Evolutionary conservation across 2,113 vertebrate species (phyloP), one percentile per base, ranked within the genome.

Genomic region (Neofelis nebulosa): DNA sequence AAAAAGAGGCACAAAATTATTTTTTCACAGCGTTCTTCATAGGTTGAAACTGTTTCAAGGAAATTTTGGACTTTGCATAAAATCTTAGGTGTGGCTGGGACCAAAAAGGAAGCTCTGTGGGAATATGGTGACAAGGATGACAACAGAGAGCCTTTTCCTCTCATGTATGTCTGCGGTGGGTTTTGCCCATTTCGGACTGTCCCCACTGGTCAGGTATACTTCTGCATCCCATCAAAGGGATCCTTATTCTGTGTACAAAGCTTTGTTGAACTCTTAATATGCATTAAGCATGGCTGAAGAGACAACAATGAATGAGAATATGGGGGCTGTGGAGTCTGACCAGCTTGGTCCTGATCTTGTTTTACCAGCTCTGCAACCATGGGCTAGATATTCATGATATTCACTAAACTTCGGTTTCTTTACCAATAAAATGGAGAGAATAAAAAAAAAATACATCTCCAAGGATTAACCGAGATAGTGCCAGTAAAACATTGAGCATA

Each of bases 61-160:
- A 80, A 92, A 73, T 71, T 31, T 73, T 50, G 65, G 41, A 55
- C n/a, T 84, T 87, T 84, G 45, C 33, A 84, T 89, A 33, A 50
- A 92, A 84, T 89, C 82, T 84, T 89, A 57, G 55, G 27, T 13
- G 50, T 61, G 4, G 6, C 33, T 21, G n/a, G 10, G 31, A 57
- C 38, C 0, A 84, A 85, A 91, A 65, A 14, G 7, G 21, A 85
- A 31, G 19, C 38, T 81, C 48, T 65, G 27, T 13, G 36, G 68
- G 38, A 63, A 6, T 68, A 48, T 25, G 5, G 3, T 73, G 52
- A 65, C 41, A 79, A 50, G 25, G 25, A 36, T 4, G 14, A 13
- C 3, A 16, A 8, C 15, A 25, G 55, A 91, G 7, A 79, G 25
- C 3, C 55, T 38, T 25, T 92, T 11, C 36, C 8, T 36, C 41